phyloP scores from a whole-genome alignment of 1,140 invertebrate species.

The Maconellicoccus hirsutus region DNA sequence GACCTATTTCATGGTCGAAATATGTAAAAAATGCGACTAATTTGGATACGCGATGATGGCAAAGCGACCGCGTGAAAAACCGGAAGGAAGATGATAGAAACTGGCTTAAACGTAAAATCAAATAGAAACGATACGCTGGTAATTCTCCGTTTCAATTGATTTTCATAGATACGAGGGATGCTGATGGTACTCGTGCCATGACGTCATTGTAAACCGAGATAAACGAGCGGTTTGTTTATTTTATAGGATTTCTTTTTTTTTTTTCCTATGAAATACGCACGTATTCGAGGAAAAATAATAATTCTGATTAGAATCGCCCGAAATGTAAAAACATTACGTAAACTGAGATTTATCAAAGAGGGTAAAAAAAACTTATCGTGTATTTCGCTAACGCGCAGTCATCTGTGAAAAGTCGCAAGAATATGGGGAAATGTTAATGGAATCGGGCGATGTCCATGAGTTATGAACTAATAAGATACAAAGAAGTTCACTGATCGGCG shows the following conservation, averaged over 20 bases:
- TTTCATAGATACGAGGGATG: neutral
- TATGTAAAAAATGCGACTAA: too few relatives aligned
- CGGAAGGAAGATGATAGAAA: too few relatives aligned
- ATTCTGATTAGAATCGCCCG: neutral
- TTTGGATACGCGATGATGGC: too few relatives aligned
- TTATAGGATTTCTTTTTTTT: neutral
- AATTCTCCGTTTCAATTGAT: neutral
- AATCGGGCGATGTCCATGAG: neutral
- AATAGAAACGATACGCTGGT: neutral
- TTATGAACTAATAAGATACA: neutral
- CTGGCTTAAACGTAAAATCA: neutral
- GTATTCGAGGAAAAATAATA: neutral
- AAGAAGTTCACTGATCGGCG: neutral
- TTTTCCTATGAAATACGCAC: neutral
- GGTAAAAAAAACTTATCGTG: neutral
- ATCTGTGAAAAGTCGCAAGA: conserved; percentile 8
- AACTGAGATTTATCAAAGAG: neutral
- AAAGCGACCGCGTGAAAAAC: too few relatives aligned
- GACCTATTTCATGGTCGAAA: too few relatives aligned
- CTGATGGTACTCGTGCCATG: neutral
- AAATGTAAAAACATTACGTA: neutral
- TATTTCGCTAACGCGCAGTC: too few relatives aligned
- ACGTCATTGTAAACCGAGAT: neutral
- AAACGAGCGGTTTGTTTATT: neutral
- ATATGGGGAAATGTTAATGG: conserved; percentile 4